Base-by-base conservation (phyloP, 2,888 invertebrate species). In the Orthosia gracilis region DNA sequence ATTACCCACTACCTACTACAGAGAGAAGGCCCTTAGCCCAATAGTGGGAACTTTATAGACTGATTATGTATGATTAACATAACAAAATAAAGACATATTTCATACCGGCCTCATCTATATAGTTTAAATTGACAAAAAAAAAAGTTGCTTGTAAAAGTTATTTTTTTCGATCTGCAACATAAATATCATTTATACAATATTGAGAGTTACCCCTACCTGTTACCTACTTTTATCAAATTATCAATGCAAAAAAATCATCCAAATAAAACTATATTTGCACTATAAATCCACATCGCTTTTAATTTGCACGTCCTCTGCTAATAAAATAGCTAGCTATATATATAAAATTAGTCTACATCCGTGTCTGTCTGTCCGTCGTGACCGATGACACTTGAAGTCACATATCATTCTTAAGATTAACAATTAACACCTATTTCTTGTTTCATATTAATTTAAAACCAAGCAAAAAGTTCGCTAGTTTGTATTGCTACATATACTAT, bases 381-480 rank as follows among this genome's bases (percentile, higher is more conserved):
- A 65, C 64, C 59, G 63, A 58, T 64, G 82, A 82, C 63, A 81
- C 65, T 31, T 57, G 40, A 62, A 64, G 69, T 62, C 70, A 76
- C 57, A 69, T 69, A 65, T 76, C 77, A 80, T 80, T 75, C 52
- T 21, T 49, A 17, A 55, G 40, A 54, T 40, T 49, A 57, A 74
- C 75, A 80, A 54, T 40, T 49, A 57, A 74, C 75, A 80, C 57
- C 80, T 67, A 80, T 67, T 78, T 80, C 81, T 75, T 78, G 67
- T 75, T 58, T 13, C 23, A 23, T 21, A 58, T 74, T 80, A 54
- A 78, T 75, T 78, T 59, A 23, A 49, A 21, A 52, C 17, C 18
- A 9, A 13, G 63, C 40, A 63, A 64, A 78, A 74, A 79, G 4
- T 26, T 40, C 13, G 18, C 9, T n/a, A 21, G 17, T n/a, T 23